A percentile compares a stretch with the other conserved stretches of the same genome.
These are phyloP conservation scores for Campopleginae sp. DNA, from an alignment of 2,888 invertebrate species.

Conservation along the genomic window DNA sequence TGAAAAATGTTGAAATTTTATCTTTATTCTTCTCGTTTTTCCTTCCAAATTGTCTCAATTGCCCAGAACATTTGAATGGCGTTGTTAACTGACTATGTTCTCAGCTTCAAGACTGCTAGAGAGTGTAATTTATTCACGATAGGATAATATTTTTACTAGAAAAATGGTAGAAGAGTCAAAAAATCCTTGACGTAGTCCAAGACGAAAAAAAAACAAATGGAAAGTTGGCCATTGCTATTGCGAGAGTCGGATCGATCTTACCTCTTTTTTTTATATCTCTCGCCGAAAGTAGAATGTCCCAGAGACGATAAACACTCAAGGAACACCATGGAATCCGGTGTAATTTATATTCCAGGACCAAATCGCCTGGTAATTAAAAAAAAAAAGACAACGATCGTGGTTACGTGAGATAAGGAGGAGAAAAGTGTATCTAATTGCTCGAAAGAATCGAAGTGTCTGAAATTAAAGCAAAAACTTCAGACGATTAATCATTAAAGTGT, in stretches of 20 bases:
- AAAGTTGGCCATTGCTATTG: neutral
- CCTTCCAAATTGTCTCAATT: neutral
- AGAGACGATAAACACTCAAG: constrained; percentile 23
- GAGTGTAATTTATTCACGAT: constrained; percentile 54
- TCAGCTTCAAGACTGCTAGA: constrained; percentile 54
- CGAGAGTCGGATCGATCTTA: constrained; percentile 24
- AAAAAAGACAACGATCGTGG: constrained; percentile 7
- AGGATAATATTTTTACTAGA: constrained; percentile 47
- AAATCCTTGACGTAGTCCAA: constrained; percentile 14
- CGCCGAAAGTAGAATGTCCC: constrained; percentile 30
- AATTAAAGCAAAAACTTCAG: constrained; percentile 29
- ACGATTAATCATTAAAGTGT: constrained; percentile 58
- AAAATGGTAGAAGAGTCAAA: constrained; percentile 21
- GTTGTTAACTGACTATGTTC: constrained; percentile 38
- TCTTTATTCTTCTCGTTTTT: constrained; percentile 5
- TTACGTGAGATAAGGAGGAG: neutral
- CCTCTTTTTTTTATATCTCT: constrained; percentile 27
- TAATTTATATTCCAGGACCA: constrained; percentile 10
- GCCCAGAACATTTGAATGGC: constrained; percentile 26
- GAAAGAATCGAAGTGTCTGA: constrained; percentile 38
- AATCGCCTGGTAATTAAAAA: constrained; percentile 5
- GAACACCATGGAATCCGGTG: constrained; percentile 16
- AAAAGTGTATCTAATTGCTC: constrained; percentile 31
- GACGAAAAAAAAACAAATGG: constrained; percentile 4
- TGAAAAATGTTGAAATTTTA: constrained; percentile 4